Evolutionary conservation across 2,888 invertebrate species (phyloP).

Genomic region (Pterostichus niger): DNA sequence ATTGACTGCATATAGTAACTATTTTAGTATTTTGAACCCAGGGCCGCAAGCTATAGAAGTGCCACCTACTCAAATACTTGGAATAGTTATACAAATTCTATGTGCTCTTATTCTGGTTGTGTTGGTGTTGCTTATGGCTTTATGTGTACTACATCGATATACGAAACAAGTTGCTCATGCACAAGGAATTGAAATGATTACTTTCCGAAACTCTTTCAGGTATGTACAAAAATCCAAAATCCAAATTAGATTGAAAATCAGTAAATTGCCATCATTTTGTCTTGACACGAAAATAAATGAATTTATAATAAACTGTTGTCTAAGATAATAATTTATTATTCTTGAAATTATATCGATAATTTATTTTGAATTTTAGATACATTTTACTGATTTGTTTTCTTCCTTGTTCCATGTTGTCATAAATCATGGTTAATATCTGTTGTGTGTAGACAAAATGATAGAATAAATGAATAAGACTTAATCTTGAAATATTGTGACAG

Average conservation of each 20-base stretch:
- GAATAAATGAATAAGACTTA: conserved; percentile 46
- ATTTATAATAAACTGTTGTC: not conserved
- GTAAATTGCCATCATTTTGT: conserved; percentile 44
- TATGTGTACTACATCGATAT: conserved; percentile 84
- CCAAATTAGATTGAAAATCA: not conserved
- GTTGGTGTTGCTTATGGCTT: conserved; percentile 80
- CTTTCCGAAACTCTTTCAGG: conserved; percentile 84
- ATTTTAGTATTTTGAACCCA: conserved; percentile 86
- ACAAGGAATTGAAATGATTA: conserved; percentile 84
- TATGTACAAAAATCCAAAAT: conserved; percentile 72
- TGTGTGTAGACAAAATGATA: conserved; percentile 54
- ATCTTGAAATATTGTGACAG: conserved; percentile 72
- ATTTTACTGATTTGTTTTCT: conserved; percentile 6
- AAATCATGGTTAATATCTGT: not conserved
- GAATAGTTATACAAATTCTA: conserved; percentile 84
- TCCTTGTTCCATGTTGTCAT: not conserved
- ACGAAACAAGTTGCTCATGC: conserved; percentile 83
- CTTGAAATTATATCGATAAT: not conserved
- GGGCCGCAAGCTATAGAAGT: conserved; percentile 80
- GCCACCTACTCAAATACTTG: conserved; percentile 77
- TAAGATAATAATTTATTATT: not conserved
- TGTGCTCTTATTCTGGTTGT: conserved; percentile 83
- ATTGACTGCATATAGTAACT: conserved; percentile 86
- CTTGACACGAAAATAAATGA: conserved; percentile 17
- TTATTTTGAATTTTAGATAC: conserved; percentile 24